These are phyloP conservation scores for Laticauda colubrina DNA, from an alignment of 2,113 vertebrate genomes.

Conservation along the genomic window DNA sequence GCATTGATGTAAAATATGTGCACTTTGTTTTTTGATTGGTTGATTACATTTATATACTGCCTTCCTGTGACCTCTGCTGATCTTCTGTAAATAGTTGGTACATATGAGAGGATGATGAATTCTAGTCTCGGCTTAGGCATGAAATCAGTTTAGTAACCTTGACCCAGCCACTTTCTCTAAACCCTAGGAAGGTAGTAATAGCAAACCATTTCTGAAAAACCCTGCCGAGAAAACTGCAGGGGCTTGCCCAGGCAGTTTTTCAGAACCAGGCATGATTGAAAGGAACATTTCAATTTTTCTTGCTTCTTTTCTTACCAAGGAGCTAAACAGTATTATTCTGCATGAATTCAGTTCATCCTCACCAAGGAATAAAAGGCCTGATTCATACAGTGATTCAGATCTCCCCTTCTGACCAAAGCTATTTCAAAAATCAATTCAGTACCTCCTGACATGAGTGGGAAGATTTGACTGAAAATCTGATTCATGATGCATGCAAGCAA, in stretches of 20 bases:
- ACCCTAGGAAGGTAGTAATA: background rate
- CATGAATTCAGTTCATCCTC: background rate
- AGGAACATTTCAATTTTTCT: background rate
- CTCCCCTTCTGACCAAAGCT: background rate
- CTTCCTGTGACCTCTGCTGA: background rate
- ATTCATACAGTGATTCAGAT: conserved; percentile 39
- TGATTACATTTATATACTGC: background rate
- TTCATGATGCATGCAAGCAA: background rate
- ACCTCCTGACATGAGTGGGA: conserved; percentile 47
- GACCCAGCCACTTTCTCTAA: background rate
- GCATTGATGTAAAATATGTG: background rate
- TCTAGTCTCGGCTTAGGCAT: background rate
- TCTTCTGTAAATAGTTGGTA: background rate
- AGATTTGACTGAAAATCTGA: conserved; percentile 31
- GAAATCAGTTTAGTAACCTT: background rate
- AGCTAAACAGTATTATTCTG: background rate
- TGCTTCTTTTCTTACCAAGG: background rate
- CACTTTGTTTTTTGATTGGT: background rate
- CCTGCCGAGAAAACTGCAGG: background rate
- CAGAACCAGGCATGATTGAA: background rate
- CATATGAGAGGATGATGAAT: background rate
- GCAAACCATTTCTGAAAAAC: background rate
- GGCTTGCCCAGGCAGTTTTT: background rate
- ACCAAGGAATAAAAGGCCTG: conserved; percentile 22
- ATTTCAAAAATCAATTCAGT: conserved; percentile 48